Evolutionary conservation across 2,797 vertebrate species (phyloP), one percentile per base, ranked within the genome.

Genomic region (Microcaecilia unicolor): DNA sequence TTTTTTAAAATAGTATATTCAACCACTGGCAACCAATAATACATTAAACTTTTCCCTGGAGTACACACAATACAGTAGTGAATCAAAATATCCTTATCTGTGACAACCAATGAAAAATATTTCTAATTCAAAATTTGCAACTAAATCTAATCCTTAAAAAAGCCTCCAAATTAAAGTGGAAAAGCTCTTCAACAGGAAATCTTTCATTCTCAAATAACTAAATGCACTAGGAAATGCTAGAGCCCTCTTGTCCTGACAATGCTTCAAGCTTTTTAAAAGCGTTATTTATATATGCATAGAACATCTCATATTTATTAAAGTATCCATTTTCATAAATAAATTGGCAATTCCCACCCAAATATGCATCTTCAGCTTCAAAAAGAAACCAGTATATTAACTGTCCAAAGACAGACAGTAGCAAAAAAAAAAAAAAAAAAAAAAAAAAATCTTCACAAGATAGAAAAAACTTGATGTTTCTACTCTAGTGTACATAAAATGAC

Each of bases 1-100:
- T 91, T n/a, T n/a, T n/a, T n/a, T 91, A 95, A 96, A 97, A 96
- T 93, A 93, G 74, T 73, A 78, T 90, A 80, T 88, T 87, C 73
- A 68, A 68, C 69, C 81, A 80, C 44, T 66, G 59, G 69, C 76
- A 77, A 78, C 65, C 68, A 71, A 69, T 79, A 77, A 81, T 80
- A 75, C 51, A 51, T 78, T 77, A 73, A 74, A 70, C 62, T 63
- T 72, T 33, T 35, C 12, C n/a, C 21, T 49, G 48, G 47, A 73
- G 62, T 64, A 72, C 2, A 35, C 72, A 64, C 68, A 61, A 81
- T 68, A 80, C 74, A 83, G 80, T 68, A 84, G 75, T 81, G 76
- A 84, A 71, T 75, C 67, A 73, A 75, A 78, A 80, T 76, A 74
- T 67, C 49, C 66, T 72, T 58, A 72, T 70, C 52, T 48, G 55